A percentile compares a stretch with the other conserved stretches of the same genome.
Conservation (phyloP, 2,113 vertebrate genomes). For the Callaeas wilsoni region DNA sequence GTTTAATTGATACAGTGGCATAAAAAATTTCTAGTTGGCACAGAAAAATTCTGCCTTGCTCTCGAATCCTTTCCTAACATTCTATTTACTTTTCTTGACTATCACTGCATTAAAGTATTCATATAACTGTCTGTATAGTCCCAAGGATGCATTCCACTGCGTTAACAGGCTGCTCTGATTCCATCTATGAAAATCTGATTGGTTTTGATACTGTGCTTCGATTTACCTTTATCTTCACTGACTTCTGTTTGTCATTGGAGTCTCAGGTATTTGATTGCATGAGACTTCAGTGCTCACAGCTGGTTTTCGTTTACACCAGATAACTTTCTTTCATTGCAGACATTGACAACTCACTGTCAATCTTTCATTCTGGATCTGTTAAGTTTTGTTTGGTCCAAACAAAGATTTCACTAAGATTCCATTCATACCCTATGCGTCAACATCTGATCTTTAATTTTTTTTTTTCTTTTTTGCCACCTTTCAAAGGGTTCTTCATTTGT, state of each 20-base stretch:
- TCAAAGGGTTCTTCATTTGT: neutral
- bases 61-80: neutral
- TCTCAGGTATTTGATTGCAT: neutral
- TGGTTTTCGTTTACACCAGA: neutral
- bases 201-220: neutral
- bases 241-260: neutral
- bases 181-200: neutral
- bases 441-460: neutral
- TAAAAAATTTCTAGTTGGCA: neutral
- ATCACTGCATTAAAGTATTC: neutral
- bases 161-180: neutral
- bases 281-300: neutral
- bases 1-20: neutral
- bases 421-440: neutral
- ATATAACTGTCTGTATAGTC: neutral
- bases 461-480: neutral
- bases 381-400: neutral
- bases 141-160: neutral
- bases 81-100: neutral
- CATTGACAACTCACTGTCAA: neutral
- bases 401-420: neutral
- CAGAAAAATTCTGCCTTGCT: neutral
- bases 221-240: neutral
- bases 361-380: neutral
- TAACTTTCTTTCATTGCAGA: neutral